Evolutionary conservation across 2,113 vertebrate genomes (phyloP), one percentile per base, ranked within the genome.

Genomic region (Rhegmatorhina hoffmannsi): DNA sequence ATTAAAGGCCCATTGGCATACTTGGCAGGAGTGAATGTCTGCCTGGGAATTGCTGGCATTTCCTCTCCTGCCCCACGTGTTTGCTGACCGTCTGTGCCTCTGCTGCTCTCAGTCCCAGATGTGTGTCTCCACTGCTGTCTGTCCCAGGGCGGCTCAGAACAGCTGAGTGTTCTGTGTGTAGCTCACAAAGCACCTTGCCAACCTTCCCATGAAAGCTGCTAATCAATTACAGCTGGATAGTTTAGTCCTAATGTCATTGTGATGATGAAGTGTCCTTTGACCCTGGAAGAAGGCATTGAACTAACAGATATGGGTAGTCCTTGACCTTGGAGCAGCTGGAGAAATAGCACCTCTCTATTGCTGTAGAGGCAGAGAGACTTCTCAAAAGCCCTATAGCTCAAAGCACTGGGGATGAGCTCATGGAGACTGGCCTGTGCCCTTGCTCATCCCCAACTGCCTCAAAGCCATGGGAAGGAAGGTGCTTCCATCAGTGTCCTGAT

Each of bases 401-500:
- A 38, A 70, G 26, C 25, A 36, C 26, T 38, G 47, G 26, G 34
- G 10, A 6, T 52, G 15, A 52, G 28, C 53, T 50, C 47, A 25
- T 7, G 55, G 49, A 40, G 15, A 9, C 12, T 55, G 70, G 10
- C 24, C 25, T 8, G 43, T 25, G 20, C 24, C 14, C 17, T 50
- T 28, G 55, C 15, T 62, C 77, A 56, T 84, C 38, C 21, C 38
- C 29, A 63, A 1, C 34, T 7, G 6, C 29, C 67, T 43, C 43
- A 79, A 56, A 74, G 24, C 44, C 38, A 5, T 3, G 6, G 43
- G 43, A 87, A 58, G 33, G n/a, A 73, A 69, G 38, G n/a, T 1
- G 1, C 53, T 52, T 33, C 47, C 4, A 0, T n/a, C 2, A 0
- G 16, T 1, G 0, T 18, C 43, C 43, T 40, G 67, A 17, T 36